Evolutionary conservation across 1,140 invertebrate species (phyloP), one percentile per base, ranked within the genome.

Genomic region (Aethina tumida): DNA sequence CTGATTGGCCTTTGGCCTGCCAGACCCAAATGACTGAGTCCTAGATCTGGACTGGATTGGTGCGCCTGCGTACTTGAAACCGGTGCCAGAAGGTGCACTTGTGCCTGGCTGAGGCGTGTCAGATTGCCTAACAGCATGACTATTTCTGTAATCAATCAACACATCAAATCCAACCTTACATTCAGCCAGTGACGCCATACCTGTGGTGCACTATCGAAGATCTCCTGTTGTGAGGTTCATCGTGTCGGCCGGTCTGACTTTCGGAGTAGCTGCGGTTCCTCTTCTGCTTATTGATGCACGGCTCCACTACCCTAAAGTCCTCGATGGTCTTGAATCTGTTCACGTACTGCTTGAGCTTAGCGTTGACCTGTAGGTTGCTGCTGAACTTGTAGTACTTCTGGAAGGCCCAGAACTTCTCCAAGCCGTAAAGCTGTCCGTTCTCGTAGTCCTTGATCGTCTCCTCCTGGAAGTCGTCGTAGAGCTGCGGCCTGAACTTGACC

Each of bases 401-500:
- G 70, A 97, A 98, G 25, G 94, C 93, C 91, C 94, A 97, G 66
- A 98, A 99, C 63, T 99, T 99, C 67, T 99, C 96, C 28, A 99
- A 66, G 24, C 95, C 96, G 69, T 98, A 99, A 12, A 97, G 67
- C 68, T 98, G 91, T 65, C 91, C 89, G 60, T 71, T 81, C 62
- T 95, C 84, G 63, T 87, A 90, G 68, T 99, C 96, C 51, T 71
- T 70, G 9, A 96, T 73, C 0, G 92, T 96, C 68, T 98, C 95
- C 29, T 75, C 70, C 68, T 97, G 90, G 68, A 99, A 99, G 60
- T 98, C 88, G 63, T 87, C 77, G 65, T 94, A 99, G 5, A 99
- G 62, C 47, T 93, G 83, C 10, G 83, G 80, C 51, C 93, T 70
- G 67, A 97, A 98, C 65, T 91, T 90, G 48, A 81, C 84, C 64